These are phyloP conservation scores for Magallana gigas DNA, from an alignment of 1,140 invertebrate species.

Conservation along the genomic window DNA sequence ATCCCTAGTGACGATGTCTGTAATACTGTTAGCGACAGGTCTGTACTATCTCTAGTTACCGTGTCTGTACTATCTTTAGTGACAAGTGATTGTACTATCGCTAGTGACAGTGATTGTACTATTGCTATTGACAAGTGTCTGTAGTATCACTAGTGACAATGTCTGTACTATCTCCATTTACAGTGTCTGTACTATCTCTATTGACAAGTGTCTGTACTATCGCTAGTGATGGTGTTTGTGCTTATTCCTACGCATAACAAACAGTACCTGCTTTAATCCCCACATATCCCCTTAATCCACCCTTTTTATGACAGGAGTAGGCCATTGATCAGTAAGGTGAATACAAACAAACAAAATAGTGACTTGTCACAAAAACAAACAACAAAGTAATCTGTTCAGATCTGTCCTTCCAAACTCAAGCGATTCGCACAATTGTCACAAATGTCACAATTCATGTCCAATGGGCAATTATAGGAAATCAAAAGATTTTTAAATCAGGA, in stretches of 20 bases:
- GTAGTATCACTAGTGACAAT: too few species aligned
- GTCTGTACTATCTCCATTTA: too few species aligned
- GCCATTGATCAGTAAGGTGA: slow-evolving; percentile 16
- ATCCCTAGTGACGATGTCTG: too few species aligned
- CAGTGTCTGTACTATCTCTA: too few species aligned
- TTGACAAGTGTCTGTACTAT: neutral
- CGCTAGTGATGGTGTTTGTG: neutral
- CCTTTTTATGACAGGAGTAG: slow-evolving; percentile 13
- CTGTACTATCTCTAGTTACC: too few species aligned
- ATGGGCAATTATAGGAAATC: neutral
- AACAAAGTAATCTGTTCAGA: slow-evolving; percentile 19
- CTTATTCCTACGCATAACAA: neutral
- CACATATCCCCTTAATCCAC: neutral
- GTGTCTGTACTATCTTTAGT: neutral
- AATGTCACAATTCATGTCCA: neutral
- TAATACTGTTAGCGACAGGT: too few species aligned
- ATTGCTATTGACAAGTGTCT: neutral
- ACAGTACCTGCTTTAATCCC: neutral
- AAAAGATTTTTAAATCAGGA: neutral
- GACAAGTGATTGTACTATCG: too few species aligned
- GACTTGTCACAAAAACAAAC: slow-evolving; percentile 20
- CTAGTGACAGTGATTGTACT: neutral
- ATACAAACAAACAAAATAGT: slow-evolving; percentile 12
- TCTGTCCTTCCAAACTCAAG: slow-evolving; percentile 35
- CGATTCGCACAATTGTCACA: neutral